phyloP scores from a whole-genome alignment of 2,797 vertebrate species.

The Neostethus bicornis region DNA sequence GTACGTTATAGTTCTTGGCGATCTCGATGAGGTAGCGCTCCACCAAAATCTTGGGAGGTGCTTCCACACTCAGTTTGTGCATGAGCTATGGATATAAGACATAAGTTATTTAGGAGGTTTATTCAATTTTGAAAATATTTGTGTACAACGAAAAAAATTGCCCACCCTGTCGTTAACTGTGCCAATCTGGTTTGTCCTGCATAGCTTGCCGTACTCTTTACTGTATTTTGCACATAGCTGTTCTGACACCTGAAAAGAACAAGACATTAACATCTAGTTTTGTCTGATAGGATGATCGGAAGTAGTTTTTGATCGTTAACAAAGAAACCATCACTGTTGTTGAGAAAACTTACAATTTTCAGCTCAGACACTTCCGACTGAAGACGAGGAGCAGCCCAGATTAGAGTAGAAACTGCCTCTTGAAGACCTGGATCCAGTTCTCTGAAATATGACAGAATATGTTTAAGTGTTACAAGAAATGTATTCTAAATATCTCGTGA shows the following conservation, averaged over 20 bases:
- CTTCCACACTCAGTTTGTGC: constrained; percentile 95
- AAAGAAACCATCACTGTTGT: not conserved
- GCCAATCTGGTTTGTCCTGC: constrained; percentile 97
- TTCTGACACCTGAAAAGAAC: constrained; percentile 87
- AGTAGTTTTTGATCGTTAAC: not conserved
- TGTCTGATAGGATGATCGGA: not conserved
- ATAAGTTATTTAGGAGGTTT: not conserved
- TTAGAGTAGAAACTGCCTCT: constrained; percentile 95
- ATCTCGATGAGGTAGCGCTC: constrained; percentile 98
- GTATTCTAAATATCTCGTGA: not conserved
- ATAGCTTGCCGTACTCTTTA: constrained; percentile 98
- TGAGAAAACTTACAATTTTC: constrained; percentile 86
- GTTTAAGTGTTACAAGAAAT: not conserved
- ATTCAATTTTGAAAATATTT: constrained; percentile 19
- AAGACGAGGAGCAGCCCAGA: constrained; percentile 96
- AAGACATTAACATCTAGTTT: constrained; percentile 5
- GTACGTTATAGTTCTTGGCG: constrained; percentile 98
- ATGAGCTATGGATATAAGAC: constrained; percentile 84
- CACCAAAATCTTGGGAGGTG: constrained; percentile 96
- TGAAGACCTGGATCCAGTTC: constrained; percentile 94
- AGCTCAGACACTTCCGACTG: constrained; percentile 93
- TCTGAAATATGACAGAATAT: constrained; percentile 68
- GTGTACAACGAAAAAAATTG: not conserved
- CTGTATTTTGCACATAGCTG: constrained; percentile 98
- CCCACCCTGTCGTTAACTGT: constrained; percentile 96